Evolutionary conservation across 2,888 invertebrate species (phyloP), one percentile per base, ranked within the genome.

Genomic region (Caenorhabditis auriculariae): DNA sequence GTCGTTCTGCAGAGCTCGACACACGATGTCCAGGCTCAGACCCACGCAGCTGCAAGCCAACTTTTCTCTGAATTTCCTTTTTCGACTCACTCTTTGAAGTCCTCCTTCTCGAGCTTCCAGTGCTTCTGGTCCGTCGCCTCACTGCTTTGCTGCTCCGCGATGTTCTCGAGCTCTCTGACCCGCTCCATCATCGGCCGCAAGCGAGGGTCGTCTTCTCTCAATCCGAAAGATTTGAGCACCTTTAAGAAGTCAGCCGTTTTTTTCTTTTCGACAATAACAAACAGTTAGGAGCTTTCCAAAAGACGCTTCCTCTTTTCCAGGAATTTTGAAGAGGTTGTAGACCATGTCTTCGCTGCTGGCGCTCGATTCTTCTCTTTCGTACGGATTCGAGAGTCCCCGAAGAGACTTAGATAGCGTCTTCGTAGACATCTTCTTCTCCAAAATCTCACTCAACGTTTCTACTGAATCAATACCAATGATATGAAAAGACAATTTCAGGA

Each of bases 1-100:
- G 82, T 94, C 91, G 43, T 74, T 78, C 17, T 77, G 70, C 17
- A 79, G 64, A 6, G 79, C 75, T 19, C 72, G 71, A 1, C 72
- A 68, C 23, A 78, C 69, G n/a, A 80, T 65, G 12, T 67, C 57
- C 39, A 78, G 72, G 37, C 68, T 69, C 12, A 75, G 76, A 43
- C 63, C 66, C 37, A 78, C 69, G 50, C 76, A 75, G 27, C 78
- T 78, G 24, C 50, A 66, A 12, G 7, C 37, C 32, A 48, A 17
- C 37, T 17, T 21, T 37, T 17, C 21, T 42, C 2, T 4, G 19
- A 23, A 24, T 41, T n/a, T 44, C 17, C 9, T 35, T 57, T 19
- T 23, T 23, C 12, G 47, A 43, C 54, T 54, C 45, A 78, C 78
- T 72, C 73, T 58, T 66, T 71, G 58, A 78, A 78, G 43, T 75